Conservation (phyloP, 92 coral and sea anemone genomes). For the Zoanthus gigantus region DNA sequence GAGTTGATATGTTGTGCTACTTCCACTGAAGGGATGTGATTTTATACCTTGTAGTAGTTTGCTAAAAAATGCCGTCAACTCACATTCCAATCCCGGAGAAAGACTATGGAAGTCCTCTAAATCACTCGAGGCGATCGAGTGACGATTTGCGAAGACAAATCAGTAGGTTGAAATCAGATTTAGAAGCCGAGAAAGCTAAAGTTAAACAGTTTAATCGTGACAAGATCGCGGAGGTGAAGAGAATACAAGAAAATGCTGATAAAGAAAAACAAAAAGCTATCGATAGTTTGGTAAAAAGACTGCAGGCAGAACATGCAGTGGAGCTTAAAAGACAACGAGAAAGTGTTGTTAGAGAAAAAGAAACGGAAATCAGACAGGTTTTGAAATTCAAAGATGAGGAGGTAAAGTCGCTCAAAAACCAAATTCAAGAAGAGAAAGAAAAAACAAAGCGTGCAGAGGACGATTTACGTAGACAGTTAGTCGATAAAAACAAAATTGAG, state of each 20-base stretch:
- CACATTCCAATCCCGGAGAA: slow-evolving; percentile 82
- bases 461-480: slow-evolving; percentile 78
- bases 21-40: slow-evolving; percentile 43
- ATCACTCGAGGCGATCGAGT: slow-evolving; percentile 71
- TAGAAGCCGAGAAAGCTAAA: slow-evolving; percentile 87
- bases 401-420: slow-evolving; percentile 85
- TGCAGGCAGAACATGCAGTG: slow-evolving; percentile 83
- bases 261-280: slow-evolving; percentile 90
- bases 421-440: slow-evolving; percentile 86
- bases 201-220: slow-evolving; percentile 95
- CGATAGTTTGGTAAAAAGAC: slow-evolving; percentile 81
- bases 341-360: slow-evolving; percentile 80
- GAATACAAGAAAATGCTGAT: slow-evolving; percentile 89
- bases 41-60: background rate
- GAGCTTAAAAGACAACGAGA: slow-evolving; percentile 84
- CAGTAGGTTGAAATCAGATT: slow-evolving; percentile 83
- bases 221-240: slow-evolving; percentile 84
- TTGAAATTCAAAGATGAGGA: slow-evolving; percentile 95
- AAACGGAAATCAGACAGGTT: slow-evolving; percentile 88
- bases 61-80: slow-evolving; percentile 80
- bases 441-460: slow-evolving; percentile 81
- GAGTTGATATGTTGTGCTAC: background rate
- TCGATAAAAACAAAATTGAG: slow-evolving; percentile 70
- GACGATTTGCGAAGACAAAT: slow-evolving; percentile 91
- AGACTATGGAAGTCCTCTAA: slow-evolving; percentile 66